A percentile compares a stretch with the other conserved stretches of the same genome.
phyloP scores from a whole-genome alignment of 2,113 vertebrate genomes.

The Solenodon paradoxus region DNA sequence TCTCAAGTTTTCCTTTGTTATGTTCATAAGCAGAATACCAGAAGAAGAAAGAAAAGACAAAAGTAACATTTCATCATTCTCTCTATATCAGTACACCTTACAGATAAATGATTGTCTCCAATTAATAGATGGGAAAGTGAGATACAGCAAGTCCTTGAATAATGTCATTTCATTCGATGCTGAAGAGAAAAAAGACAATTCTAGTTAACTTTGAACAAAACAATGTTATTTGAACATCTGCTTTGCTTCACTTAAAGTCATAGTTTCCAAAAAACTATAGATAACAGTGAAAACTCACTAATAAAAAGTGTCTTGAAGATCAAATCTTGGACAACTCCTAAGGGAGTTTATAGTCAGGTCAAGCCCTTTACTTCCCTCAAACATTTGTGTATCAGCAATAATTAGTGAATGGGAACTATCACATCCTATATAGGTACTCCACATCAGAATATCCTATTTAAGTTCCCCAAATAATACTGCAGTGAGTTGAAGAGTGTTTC shows the following conservation, averaged over 20 bases:
- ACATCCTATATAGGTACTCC: background rate
- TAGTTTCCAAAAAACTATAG: too few species aligned
- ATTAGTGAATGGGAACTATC: background rate
- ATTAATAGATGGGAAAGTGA: background rate
- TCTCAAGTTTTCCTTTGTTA: background rate
- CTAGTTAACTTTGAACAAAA: background rate
- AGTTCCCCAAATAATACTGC: background rate
- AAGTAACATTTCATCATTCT: background rate
- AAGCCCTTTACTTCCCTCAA: background rate
- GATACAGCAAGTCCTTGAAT: background rate
- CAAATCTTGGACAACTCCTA: background rate
- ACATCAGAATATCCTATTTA: background rate
- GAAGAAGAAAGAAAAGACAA: background rate
- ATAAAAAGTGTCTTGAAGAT: background rate
- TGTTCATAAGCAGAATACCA: background rate
- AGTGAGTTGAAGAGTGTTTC: background rate
- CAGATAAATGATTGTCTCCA: background rate
- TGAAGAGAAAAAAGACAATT: background rate
- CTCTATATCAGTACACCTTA: background rate
- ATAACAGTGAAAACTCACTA: too few species aligned
- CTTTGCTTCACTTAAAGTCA: background rate
- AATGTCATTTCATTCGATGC: background rate
- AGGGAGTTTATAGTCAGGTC: too few species aligned
- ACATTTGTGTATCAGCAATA: background rate
- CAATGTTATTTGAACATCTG: background rate